phyloP scores from a whole-genome alignment of 2,113 vertebrate species.

The Anoura caudifer region DNA sequence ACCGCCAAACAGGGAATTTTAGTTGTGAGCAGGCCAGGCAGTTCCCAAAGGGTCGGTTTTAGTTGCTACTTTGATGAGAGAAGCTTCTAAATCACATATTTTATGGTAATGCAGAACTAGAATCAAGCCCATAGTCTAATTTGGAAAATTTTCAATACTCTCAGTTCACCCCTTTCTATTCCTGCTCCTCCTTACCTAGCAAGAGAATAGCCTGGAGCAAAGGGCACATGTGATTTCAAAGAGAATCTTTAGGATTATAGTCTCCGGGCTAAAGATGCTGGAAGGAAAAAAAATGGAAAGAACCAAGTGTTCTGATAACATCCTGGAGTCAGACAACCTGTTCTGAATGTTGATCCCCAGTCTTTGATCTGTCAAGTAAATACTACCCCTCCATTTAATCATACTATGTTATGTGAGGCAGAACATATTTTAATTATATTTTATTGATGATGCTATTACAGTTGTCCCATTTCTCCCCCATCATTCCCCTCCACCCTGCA shows the following conservation, averaged over 20 bases:
- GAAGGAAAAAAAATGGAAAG: neutral
- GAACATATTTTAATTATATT: neutral
- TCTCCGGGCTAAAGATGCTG: neutral
- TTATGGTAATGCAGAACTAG: neutral
- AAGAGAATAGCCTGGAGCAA: neutral
- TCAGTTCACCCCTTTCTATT: neutral
- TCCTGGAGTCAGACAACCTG: neutral
- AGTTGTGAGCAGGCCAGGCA: neutral
- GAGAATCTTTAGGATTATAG: neutral
- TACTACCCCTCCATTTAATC: too few species aligned
- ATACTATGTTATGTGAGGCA: neutral
- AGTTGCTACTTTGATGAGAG: neutral
- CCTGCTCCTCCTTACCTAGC: neutral
- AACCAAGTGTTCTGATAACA: neutral
- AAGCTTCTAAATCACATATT: neutral
- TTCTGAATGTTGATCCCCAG: neutral
- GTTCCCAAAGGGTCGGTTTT: neutral
- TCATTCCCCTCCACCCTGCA: too few species aligned
- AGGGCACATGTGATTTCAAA: neutral
- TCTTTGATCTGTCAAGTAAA: neutral
- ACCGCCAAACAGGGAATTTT: neutral
- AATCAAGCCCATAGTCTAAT: neutral
- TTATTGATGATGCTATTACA: too few species aligned
- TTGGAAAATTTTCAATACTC: neutral
- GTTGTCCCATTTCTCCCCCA: too few species aligned